These are phyloP conservation scores for Artibeus lituratus DNA, from an alignment of 2,797 vertebrate species.

Conservation along the genomic window DNA sequence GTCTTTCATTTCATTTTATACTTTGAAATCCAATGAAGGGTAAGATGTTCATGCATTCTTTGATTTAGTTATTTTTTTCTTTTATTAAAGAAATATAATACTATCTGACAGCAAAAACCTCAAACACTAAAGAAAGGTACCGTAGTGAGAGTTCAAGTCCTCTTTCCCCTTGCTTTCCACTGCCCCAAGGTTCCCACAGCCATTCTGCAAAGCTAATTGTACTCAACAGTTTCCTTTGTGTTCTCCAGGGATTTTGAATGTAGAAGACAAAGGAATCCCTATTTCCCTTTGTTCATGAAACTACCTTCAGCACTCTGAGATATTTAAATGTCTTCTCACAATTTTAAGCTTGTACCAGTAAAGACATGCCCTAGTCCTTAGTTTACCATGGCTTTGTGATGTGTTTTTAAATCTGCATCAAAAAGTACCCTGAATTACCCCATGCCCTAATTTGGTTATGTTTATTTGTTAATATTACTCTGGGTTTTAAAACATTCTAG, in stretches of 20 bases:
- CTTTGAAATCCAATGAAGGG: not conserved
- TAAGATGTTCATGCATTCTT: not conserved
- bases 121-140: not conserved
- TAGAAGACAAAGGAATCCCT: not conserved
- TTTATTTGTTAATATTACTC: not conserved
- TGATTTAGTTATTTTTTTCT: not conserved
- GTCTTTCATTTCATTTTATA: not conserved
- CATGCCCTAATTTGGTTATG: not conserved
- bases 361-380: not conserved
- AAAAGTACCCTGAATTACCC: not conserved
- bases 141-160: too few species aligned
- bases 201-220: not conserved
- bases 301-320: not conserved
- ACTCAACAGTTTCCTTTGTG: not conserved
- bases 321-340: not conserved
- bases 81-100: not conserved
- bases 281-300: not conserved
- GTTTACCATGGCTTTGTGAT: not conserved
- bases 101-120: not conserved
- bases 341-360: not conserved
- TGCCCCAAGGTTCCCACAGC: not conserved
- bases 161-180: not conserved
- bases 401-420: not conserved
- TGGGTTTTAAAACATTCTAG: not conserved
- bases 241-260: not conserved